Base-by-base conservation (phyloP, 2,797 vertebrate genomes). In the Cossypha caffra region DNA sequence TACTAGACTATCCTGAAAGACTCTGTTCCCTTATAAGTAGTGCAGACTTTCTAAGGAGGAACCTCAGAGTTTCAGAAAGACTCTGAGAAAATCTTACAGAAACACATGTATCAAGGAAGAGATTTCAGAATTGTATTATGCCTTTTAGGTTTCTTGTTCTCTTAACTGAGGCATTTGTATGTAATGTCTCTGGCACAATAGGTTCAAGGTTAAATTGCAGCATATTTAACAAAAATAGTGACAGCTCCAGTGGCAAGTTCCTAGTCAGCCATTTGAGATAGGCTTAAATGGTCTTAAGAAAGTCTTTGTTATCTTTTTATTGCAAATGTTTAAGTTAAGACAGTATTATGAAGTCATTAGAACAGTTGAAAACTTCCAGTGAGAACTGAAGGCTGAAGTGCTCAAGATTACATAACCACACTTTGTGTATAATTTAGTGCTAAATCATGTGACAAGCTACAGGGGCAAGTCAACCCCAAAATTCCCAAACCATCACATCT, bases 131-230 rank as follows among this genome's bases (percentile, higher is more conserved):
- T 4, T 63, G 15, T 42, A 52, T 33, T 8, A 79, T 58, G 58
- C 54, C 47, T 78, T 92, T 94, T 83, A 87, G 19, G 8, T 62
- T 91, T 90, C 72, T 63, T 21, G 5, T 48, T 92, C 66, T 17
- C 54, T 64, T 63, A 67, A 4, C 51, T 29, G 45, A 86, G 21
- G 23, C 20, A 88, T 67, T 84, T 63, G 38, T 68, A 67, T 84
- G 59, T 11, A 7, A 63, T 59, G 87, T 92, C 63, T 51, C 59
- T 29, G 59, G 67, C 16, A 61, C 61, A 88, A 94, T 4, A 63
- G 24, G 58, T 59, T 94, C 66, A 78, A 93, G 55, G 63, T 73
- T 90, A 88, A 90, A 95, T 50, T 76, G 81, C 71, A 82, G 68
- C 59, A 71, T 23, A 58, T 89, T 88, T 75, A 81, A 78, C 31